Percentiles rank a stretch among this genome's conserved stretches.
phyloP scores from a whole-genome alignment of 2,113 vertebrate species.

The Bubo scandiacus region DNA sequence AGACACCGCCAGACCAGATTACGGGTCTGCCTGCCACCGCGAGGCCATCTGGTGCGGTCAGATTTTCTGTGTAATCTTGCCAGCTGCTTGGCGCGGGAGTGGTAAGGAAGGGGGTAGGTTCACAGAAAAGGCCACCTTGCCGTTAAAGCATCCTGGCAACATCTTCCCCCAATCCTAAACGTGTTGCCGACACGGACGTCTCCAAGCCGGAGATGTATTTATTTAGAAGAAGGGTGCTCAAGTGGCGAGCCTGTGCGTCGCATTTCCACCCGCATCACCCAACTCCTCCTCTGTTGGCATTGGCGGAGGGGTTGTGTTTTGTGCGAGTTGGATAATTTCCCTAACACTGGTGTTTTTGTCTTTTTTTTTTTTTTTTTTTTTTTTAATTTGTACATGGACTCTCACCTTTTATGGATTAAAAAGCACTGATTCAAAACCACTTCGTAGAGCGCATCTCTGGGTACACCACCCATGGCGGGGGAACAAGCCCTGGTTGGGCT shows the following conservation, averaged over 20 bases:
- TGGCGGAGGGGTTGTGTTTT: accelerated
- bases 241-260: background rate
- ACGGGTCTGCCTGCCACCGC: background rate
- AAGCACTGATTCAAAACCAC: background rate
- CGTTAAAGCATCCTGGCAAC: background rate
- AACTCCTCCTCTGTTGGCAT: accelerated
- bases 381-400: constrained; percentile 26
- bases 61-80: background rate
- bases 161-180: background rate
- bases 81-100: background rate
- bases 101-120: background rate
- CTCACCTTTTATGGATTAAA: constrained; percentile 60
- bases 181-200: accelerated
- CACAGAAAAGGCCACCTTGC: background rate
- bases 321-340: background rate
- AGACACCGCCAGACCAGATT: background rate
- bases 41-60: background rate
- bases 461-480: accelerated
- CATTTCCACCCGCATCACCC: background rate
- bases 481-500: background rate
- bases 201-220: background rate
- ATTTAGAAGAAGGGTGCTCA: background rate
- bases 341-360: background rate
- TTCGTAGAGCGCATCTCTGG: accelerated
- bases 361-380: background rate